Base-by-base conservation (phyloP, 2,888 invertebrate genomes). In the Ramazzottius varieornatus region DNA sequence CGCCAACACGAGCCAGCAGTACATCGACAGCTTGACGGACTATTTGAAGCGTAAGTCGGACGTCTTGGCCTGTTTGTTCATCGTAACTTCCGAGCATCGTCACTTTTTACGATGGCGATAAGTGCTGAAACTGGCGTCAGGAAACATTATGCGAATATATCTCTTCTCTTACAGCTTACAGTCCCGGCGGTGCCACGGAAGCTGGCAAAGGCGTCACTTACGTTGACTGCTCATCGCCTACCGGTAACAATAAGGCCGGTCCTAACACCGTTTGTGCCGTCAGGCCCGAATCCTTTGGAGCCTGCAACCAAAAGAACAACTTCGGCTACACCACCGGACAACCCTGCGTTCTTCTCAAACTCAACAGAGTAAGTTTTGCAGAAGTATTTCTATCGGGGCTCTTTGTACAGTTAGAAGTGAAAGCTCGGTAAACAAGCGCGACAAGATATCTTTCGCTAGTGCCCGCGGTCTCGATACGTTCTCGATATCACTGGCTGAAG, bases 301-400 rank as follows among this genome's bases (percentile, higher is more conserved):
- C 84, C 64, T 94, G 93, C 78, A 83, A 84, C 67, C 79, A 82
- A 67, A 81, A 81, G 34, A 83, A 85, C 70, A 82, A 85, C 72
- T 98, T 86, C 78, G 92, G 91, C 74, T 96, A 85, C 78, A 83
- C 84, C 70, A 81, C 82, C 70, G 86, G 86, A 67, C 84, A 77
- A 66, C 96, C 96, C 24, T 98, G 98, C 77, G 86, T 98, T 75
- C 86, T 94, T 79, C 82, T 98, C 70, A 96, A 96, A 77, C 80
- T 98, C 71, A 98, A 98, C 78, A 91, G 88, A 84, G 91, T 91
- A 77, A 71, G 70, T 20, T 20, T 32, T 33, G 46, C 40, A 32
- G 64, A 64, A 64, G 63, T 64, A 24, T 67, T 40, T 8, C 20
- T 40, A 8, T 32, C n/a, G n/a, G n/a, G n/a, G n/a, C n/a, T 16